Evolutionary conservation across 2,113 vertebrate genomes (phyloP), one percentile per base, ranked within the genome.

Genomic region (Hiodon tergisus): DNA sequence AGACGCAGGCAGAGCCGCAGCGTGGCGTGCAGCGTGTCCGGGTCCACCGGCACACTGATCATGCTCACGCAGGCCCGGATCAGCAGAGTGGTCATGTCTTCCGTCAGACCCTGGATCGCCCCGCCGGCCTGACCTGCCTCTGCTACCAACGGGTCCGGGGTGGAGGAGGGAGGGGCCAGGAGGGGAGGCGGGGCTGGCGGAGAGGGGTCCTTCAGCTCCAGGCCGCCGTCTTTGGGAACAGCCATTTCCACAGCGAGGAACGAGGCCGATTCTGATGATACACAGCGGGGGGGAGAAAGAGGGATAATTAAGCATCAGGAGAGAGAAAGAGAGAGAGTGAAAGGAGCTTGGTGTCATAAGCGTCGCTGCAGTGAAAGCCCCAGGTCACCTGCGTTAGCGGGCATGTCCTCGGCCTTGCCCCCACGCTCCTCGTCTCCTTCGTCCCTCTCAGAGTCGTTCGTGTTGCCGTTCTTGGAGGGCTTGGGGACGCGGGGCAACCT

Each of bases 1-100:
- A 97, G 93, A 6, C 95, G 92, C 81, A 97, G 86, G 81, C 95
- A 97, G 47, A 97, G 92, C 54, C 95, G 93, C 79, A 97, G 84
- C 6, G 95, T 97, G 73, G 95, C 95, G 71, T 97, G 95, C 79
- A 97, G 89, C 16, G 95, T 97, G 85, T 97, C 95, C 13, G 95
- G 95, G 85, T 97, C 95, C 79, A 97, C 95, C 0, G 95, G 95
- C 50, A 97, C 95, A 53, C 94, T 94, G 60, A 97, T 91, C 95
- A 97, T 97, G 85, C 94, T 95, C 85, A 96, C 95, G 7, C 95
- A 97, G 54, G 95, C 93, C 13, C 95, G 91, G 67, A 97, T 96
- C 74, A 97, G 89, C 78, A 96, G 85, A 0, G 94, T 95, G 82
- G 93, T 94, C 94, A 95, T 95, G 82, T 97, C 95, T 75, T 94